Evolutionary conservation across 2,113 vertebrate species (phyloP).

Genomic region (Cryptotis parvus): DNA sequence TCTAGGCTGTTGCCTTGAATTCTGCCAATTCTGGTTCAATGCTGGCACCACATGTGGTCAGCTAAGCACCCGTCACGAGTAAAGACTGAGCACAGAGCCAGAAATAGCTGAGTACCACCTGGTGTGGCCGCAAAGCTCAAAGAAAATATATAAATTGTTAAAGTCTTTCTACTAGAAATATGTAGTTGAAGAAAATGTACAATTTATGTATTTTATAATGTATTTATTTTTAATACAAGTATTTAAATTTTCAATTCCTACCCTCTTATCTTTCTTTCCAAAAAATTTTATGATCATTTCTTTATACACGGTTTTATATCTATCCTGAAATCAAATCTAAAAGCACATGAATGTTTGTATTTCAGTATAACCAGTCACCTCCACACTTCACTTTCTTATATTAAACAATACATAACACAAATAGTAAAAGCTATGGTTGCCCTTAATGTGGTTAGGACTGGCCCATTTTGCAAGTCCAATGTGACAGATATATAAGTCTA

Average conservation of each 20-base stretch:
- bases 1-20: no score
- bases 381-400: constrained; percentile 83
- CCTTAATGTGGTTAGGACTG: constrained; percentile 89
- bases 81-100: no score
- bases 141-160: neutral
- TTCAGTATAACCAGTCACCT: constrained; percentile 82
- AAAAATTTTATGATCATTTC: constrained; percentile 84
- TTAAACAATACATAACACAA: constrained; percentile 90
- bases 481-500: constrained; percentile 88
- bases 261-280: constrained; percentile 35
- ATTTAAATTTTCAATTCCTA: constrained; percentile 48
- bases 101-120: no score
- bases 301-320: constrained; percentile 82
- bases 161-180: no score
- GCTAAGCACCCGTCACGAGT: no score
- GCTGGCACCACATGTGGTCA: no score
- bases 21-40: no score
- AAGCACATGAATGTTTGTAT: constrained; percentile 86
- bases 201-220: neutral
- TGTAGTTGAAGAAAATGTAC: neutral
- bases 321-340: constrained; percentile 87
- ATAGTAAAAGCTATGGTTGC: constrained; percentile 89
- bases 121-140: no score
- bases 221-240: neutral
- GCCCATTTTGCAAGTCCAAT: constrained; percentile 90